Conservation (phyloP, 2,797 vertebrate genomes). For the Chloroceryle inda region DNA sequence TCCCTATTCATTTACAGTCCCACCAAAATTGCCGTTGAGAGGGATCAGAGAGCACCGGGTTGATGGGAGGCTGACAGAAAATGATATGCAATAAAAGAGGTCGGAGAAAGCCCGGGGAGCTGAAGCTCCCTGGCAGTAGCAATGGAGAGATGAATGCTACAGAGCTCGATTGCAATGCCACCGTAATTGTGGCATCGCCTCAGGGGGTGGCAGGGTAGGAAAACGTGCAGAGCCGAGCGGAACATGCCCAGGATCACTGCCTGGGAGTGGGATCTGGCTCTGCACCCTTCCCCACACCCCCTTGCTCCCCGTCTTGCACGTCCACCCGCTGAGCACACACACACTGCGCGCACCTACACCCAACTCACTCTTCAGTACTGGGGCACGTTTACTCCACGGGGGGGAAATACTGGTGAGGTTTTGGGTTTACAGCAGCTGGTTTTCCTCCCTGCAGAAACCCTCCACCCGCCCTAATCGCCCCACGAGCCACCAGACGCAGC, state of each 20-base stretch:
- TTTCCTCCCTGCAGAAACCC: constrained; percentile 24
- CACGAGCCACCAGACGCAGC: neutral
- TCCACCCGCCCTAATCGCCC: neutral
- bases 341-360: rapidly evolving
- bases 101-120: neutral
- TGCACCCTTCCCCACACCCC: neutral
- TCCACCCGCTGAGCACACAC: no score
- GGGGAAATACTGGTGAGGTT: neutral
- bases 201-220: neutral
- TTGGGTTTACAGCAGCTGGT: neutral
- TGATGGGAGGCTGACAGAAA: neutral
- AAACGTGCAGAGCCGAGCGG: neutral
- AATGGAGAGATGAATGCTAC: neutral
- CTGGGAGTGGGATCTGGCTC: rapidly evolving
- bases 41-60: neutral
- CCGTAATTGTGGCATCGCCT: neutral
- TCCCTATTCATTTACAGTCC: neutral
- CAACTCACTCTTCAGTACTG: neutral
- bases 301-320: neutral
- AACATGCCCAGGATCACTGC: rapidly evolving
- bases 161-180: neutral
- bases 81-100: neutral
- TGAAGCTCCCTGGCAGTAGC: neutral
- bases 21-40: neutral
- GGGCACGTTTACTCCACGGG: rapidly evolving